Base-by-base conservation (phyloP, 2,888 invertebrate species). In the Stenchaetothrips biformis region DNA sequence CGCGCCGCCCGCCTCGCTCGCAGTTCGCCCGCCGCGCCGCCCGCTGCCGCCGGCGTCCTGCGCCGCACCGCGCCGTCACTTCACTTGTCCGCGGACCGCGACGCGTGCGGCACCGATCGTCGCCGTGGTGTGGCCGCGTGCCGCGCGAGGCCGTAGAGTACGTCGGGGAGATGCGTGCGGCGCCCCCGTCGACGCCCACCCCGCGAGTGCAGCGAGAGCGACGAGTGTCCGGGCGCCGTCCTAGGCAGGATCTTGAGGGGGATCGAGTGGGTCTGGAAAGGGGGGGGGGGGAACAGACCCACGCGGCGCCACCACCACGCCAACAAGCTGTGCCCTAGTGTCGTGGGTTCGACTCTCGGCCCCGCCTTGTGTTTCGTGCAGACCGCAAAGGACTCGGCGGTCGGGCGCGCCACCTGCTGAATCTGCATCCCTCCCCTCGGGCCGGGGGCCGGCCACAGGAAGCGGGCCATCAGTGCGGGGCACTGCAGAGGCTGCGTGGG, bases 41-140 rank as follows among this genome's bases (percentile, higher is more conserved):
- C 16, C 77, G 74, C 53, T 79, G 49, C 16, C 77, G 79, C 18
- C 78, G 59, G 53, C 78, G 11, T n/a, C n/a, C 62, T 13, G 49
- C 53, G 53, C 53, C 16, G 53, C 53, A 16, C 53, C 53, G 53
- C 16, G 59, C 59, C 59, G 16, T 59, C 18, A 37, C 37, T 37
- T 37, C 59, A 18, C 16, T 59, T 16, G 18, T 59, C 59, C 59
- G 59, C 9, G 53, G 53, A 9, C 53, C 53, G 53, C 53, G 53
- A 16, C 53, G 2, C 53, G 53, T 13, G 53, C 53, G 11, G 53
- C 2, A 4, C 37, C 37, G 37, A 37, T 37, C 37, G 4, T 37
- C 37, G 37, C 37, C 37, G 37, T 37, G 37, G 37, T 37, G 37
- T 37, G 1, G 37, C 37, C 37, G 37, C 37, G 37, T 4, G 37